phyloP scores from a whole-genome alignment of 2,888 invertebrate species.

The Torymus auratus region DNA sequence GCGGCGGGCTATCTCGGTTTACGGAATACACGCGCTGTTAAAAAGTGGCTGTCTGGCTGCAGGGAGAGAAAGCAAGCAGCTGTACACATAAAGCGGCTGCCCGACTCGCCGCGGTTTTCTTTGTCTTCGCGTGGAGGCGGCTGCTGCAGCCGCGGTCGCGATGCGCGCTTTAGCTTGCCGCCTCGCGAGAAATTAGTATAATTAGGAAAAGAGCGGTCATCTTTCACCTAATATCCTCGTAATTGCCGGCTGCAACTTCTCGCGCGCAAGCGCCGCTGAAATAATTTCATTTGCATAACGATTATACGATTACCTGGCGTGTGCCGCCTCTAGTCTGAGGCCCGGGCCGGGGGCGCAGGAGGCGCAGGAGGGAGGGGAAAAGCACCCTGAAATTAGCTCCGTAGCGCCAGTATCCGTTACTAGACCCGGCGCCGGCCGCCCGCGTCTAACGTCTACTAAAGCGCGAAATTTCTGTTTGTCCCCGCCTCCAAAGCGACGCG shows the following conservation, averaged over 20 bases:
- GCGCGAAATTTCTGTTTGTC: conserved; percentile 38
- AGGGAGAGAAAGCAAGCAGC: too few species aligned
- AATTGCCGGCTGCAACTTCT: conserved; percentile 35
- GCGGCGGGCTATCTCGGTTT: too few species aligned
- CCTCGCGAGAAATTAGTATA: conserved; percentile 46
- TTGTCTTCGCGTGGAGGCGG: too few species aligned
- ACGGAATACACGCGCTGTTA: too few species aligned
- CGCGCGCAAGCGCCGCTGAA: background rate
- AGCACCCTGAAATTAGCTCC: conserved; percentile 37
- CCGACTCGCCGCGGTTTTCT: too few species aligned
- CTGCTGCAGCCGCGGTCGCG: background rate
- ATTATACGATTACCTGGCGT: conserved; percentile 53
- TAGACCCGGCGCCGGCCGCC: background rate
- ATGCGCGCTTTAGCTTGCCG: background rate
- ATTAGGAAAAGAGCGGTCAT: conserved; percentile 57
- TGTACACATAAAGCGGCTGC: too few species aligned
- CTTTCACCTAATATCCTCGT: conserved; percentile 57
- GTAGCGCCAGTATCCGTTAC: conserved; percentile 30
- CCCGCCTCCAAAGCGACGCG: conserved; percentile 3
- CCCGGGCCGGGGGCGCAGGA: background rate
- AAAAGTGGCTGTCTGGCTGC: too few species aligned
- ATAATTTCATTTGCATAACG: conserved; percentile 59
- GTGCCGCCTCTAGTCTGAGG: background rate
- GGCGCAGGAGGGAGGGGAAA: background rate
- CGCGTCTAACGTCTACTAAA: conserved; percentile 36